These are phyloP conservation scores for Patagioenas fasciata DNA, from an alignment of 2,113 vertebrate genomes.

Conservation along the genomic window DNA sequence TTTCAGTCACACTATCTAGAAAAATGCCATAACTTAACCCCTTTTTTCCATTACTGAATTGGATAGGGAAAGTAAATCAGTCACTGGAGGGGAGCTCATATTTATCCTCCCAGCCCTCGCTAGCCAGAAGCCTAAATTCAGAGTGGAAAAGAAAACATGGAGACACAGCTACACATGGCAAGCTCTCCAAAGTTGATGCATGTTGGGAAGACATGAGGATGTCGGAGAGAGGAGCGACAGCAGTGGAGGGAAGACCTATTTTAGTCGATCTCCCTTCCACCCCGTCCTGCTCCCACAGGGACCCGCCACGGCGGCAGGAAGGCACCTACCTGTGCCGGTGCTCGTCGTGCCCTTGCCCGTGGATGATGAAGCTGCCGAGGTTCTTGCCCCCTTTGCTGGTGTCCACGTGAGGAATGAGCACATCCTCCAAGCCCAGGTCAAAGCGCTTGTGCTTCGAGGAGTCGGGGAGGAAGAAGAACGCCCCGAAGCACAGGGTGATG, in stretches of 20 bases:
- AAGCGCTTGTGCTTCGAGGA: conserved; percentile 98
- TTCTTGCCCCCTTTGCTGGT: conserved; percentile 86
- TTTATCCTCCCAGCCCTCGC: not conserved
- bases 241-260: accelerated
- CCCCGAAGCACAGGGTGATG: conserved; percentile 98
- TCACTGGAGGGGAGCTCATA: accelerated
- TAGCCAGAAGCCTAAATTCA: not conserved
- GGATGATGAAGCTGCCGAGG: conserved; percentile 85
- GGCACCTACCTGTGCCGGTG: conserved; percentile 89
- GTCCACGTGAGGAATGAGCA: conserved; percentile 95
- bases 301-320: not conserved
- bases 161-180: not conserved
- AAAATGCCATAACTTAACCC: not conserved
- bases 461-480: conserved; percentile 98
- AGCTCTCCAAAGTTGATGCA: not conserved
- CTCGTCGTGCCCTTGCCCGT: conserved; percentile 90
- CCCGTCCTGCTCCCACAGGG: not conserved
- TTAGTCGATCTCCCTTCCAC: accelerated
- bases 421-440: conserved; percentile 95
- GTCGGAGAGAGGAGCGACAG: not conserved
- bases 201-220: accelerated
- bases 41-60: not conserved
- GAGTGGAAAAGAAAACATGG: not conserved
- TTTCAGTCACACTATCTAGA: not conserved
- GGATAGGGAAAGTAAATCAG: not conserved